Conservation (phyloP, 2,797 vertebrate species). For the Falco cherrug region DNA sequence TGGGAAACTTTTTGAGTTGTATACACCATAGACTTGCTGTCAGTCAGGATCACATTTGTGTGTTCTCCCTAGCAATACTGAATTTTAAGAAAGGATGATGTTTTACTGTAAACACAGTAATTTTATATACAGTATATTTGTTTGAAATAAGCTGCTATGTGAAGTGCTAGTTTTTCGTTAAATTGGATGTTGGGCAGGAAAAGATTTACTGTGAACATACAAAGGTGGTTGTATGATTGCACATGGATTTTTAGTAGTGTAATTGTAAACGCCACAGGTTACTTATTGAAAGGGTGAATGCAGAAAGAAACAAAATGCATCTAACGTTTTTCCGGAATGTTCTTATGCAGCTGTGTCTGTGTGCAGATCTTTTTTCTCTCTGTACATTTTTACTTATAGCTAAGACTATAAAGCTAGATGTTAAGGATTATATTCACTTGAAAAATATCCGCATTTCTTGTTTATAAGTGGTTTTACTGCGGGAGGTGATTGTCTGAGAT, state of each 20-base stretch:
- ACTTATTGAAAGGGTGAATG: neutral
- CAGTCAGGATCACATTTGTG: neutral
- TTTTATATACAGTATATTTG: conserved; percentile 28
- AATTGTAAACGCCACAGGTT: neutral
- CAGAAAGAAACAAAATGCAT: neutral
- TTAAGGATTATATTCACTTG: neutral
- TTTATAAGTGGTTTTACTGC: neutral
- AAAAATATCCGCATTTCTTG: neutral
- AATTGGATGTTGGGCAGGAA: neutral
- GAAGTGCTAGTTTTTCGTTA: neutral
- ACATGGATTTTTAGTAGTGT: neutral
- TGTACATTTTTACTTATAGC: neutral
- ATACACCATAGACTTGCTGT: neutral
- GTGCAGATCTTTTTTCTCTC: neutral
- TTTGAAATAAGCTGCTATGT: neutral
- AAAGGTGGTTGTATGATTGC: neutral
- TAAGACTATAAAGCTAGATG: neutral
- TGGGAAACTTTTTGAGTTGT: neutral
- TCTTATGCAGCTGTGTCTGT: neutral
- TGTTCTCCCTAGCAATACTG: neutral
- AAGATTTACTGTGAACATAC: neutral
- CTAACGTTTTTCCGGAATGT: neutral
- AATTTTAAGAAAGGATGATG: conserved; percentile 59
- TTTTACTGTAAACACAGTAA: conserved; percentile 77
- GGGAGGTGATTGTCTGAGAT: neutral